Evolutionary conservation across 2,113 vertebrate species (phyloP).

Genomic region (Macroglossus sobrinus): DNA sequence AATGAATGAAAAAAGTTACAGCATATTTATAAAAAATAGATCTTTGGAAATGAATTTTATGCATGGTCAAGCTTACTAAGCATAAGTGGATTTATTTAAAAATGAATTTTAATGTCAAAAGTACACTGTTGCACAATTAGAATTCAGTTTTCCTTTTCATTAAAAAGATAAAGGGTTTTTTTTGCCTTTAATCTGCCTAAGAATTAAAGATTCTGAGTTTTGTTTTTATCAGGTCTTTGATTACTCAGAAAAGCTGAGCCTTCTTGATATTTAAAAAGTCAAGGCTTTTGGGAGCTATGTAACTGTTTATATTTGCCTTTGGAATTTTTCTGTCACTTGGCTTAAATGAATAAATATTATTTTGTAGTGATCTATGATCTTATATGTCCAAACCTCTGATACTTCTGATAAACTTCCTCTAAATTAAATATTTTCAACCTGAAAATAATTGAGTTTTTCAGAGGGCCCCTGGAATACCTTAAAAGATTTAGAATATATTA

Average conservation of each 20-base stretch:
- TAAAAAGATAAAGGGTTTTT: too few relatives aligned
- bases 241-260: not conserved
- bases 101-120: not conserved
- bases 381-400: not conserved
- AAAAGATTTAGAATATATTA: not conserved
- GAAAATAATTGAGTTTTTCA: not conserved
- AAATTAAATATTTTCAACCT: not conserved
- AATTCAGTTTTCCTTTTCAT: too few relatives aligned
- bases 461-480: not conserved
- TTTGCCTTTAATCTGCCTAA: not conserved
- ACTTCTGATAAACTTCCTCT: not conserved
- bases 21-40: not conserved
- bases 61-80: not conserved
- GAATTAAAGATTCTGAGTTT: not conserved
- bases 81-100: not conserved
- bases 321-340: not conserved
- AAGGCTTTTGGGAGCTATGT: not conserved
- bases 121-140: too few relatives aligned
- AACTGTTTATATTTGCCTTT: not conserved
- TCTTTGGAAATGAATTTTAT: not conserved
- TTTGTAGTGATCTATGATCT: not conserved
- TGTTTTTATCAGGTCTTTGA: not conserved
- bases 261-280: not conserved
- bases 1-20: not conserved
- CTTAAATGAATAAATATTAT: not conserved